Evolutionary conservation across 2,113 vertebrate genomes (phyloP).

Genomic region (Ramphastos sulfuratus): DNA sequence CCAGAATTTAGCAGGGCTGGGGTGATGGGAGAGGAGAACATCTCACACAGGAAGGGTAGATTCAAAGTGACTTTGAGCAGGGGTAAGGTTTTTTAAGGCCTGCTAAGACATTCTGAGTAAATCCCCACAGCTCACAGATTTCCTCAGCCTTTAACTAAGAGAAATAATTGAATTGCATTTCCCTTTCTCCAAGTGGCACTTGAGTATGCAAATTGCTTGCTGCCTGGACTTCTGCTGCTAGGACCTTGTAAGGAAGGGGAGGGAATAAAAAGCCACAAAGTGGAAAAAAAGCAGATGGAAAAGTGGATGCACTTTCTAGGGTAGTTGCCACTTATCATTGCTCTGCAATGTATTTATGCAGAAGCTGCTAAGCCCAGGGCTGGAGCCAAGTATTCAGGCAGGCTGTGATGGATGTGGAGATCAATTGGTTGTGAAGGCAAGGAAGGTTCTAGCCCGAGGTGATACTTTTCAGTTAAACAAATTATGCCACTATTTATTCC

Average conservation of each 20-base stretch:
- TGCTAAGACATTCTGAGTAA: neutral
- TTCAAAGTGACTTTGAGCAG: constrained; percentile 29
- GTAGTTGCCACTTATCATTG: constrained; percentile 21
- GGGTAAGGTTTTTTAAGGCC: neutral
- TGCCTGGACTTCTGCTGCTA: neutral
- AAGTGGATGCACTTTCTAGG: neutral
- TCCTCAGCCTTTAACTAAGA: constrained; percentile 18
- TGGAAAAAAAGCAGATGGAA: constrained; percentile 36
- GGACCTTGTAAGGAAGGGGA: neutral
- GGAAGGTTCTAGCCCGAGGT: constrained; percentile 26
- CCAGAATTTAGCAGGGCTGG: neutral
- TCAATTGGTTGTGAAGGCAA: constrained; percentile 22
- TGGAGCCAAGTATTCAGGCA: constrained; percentile 34
- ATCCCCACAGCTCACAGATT: constrained; percentile 27
- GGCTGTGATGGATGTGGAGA: neutral
- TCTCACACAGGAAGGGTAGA: neutral
- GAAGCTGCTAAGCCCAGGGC: neutral
- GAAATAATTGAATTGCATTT: neutral
- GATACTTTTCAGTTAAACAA: constrained; percentile 25
- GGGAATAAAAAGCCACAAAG: neutral
- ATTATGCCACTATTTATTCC: neutral
- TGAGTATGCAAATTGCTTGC: constrained; percentile 22
- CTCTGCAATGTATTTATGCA: constrained; percentile 1
- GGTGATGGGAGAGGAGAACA: neutral
- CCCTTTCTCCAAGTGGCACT: neutral